Base-by-base conservation (phyloP, 1,140 invertebrate genomes). In the Acromyrmex charruanus region DNA sequence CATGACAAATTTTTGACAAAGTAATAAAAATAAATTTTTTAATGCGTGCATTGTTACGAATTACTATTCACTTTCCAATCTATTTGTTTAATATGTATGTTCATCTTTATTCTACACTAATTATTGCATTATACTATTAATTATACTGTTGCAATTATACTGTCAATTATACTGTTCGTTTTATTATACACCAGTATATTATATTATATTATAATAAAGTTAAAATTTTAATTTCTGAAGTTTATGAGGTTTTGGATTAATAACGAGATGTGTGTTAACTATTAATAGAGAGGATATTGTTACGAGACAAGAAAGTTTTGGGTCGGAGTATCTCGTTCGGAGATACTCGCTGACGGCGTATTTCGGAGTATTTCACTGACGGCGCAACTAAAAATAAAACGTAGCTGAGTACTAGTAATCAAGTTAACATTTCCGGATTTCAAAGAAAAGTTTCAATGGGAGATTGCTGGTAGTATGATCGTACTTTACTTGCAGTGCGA, bases 401-500 rank as follows among this genome's bases (percentile, higher is more conserved):
- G n/a, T 39, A 84, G n/a, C 18, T 58, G 59, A 28, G 10, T 59
- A 18, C 9, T 39, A 25, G n/a, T 58, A 77, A 80, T 80, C n/a
- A 68, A 79, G 39, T 86, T 86, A 80, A 12, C n/a, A 39, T 49
- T 21, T 69, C 25, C 12, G 49, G 12, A 10, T 87, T 85, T 25
- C 14, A 75, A 63, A 39, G 14, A 69, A 58, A 51, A 71, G 49
- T 16, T 28, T 74, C n/a, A 65, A 71, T 58, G 16, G 31, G 31
- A 14, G 61, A 86, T 58, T 53, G 28, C 51, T 14, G 25, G 31
- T 0, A 44, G 9, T 25, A 58, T 18, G 68, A 21, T 92, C 95
- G 96, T 96, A 98, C 97, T 98, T 99, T 39, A 97, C 98, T 96
- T 98, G 97, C 61, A 99, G 94, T 25, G 96, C 97, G 85, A 99